phyloP scores from a whole-genome alignment of 1,140 invertebrate genomes.

The Drosophila mayri region DNA sequence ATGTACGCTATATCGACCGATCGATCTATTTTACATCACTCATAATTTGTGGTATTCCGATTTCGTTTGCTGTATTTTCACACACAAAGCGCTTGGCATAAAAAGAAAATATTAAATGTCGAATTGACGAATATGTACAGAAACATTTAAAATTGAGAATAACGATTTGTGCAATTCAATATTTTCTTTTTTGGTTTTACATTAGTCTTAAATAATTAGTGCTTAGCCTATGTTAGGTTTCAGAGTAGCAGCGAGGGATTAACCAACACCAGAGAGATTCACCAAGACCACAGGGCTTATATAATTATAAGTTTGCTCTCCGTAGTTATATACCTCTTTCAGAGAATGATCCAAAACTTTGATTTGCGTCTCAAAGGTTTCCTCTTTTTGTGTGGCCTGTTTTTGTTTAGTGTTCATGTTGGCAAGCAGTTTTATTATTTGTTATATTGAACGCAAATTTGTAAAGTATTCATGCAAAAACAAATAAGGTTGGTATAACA shows the following conservation, averaged over 20 bases:
- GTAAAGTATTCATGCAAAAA: conserved; percentile 61
- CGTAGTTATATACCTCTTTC: conserved; percentile 93
- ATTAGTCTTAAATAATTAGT: conserved; percentile 16
- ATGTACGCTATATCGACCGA: conserved; percentile 54
- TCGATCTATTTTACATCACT: conserved; percentile 34
- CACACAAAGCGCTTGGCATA: conserved; percentile 35
- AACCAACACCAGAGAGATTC: conserved; percentile 69
- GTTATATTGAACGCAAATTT: conserved; percentile 41
- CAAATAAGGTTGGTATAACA: conserved; percentile 36
- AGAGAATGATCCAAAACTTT: conserved; percentile 96
- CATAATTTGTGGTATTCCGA: conserved; percentile 45
- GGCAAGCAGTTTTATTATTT: conserved; percentile 40
- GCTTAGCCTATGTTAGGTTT: conserved; percentile 19
- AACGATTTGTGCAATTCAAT: conserved; percentile 85
- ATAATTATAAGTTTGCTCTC: conserved; percentile 32
- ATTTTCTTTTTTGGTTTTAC: conserved; percentile 70
- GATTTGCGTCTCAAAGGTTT: conserved; percentile 97
- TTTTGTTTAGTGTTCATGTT: conserved; percentile 61
- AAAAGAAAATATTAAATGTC: conserved; percentile 83
- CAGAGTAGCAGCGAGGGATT: conserved; percentile 20
- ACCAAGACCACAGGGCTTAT: conserved; percentile 31
- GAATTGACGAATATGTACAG: conserved; percentile 74
- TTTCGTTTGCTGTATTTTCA: conserved; percentile 40
- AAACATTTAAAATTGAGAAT: conserved; percentile 84
- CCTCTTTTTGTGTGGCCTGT: conserved; percentile 98